Evolutionary conservation across 1,140 invertebrate species (phyloP), one percentile per base, ranked within the genome.

Genomic region (Bombus impatiens): DNA sequence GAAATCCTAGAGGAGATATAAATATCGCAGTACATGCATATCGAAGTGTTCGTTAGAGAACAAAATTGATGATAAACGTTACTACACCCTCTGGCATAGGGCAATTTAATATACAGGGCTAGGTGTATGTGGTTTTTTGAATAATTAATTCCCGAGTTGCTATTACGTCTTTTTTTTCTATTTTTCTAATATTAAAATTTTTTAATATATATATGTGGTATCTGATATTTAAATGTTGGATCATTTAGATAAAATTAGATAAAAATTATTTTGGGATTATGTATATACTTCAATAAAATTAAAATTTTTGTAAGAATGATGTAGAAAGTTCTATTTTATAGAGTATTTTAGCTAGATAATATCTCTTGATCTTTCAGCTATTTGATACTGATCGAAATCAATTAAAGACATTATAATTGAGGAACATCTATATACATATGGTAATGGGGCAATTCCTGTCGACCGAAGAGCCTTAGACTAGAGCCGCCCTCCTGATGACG

Each of bases 391-490:
- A 47, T 76, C n/a, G 32, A 35, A 37, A 28, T 25, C 75, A 77
- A 37, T 59, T 57, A 37, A 37, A n/a, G 25, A n/a, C 15, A 8
- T 74, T 53, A 76, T 53, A 44, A 76, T 76, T 35, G 22, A 76
- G 32, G 1, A 76, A 25, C 32, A 10, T 47, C 3, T 32, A 74
- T 47, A 75, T 53, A 74, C 44, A 53, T 35, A 75, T 75, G 44
- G 9, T 76, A 76, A 76, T 76, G 74, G 53, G 25, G 74, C 74
- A 53, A 76, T 76, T 53, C 25, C 74, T 35, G 22, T 25, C 32
- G n/a, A 13, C 10, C 32, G 5, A 35, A 25, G 37, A 76, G 44
- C 18, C 2, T 35, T 22, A 35, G 44, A n/a, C n/a, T n/a, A n/a
- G n/a, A n/a, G 13, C 22, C 44, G 12, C 10, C 44, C 44, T 76